Evolutionary conservation across 2,797 vertebrate species (phyloP).

Genomic region (Odontamblyopus lacepedii): DNA sequence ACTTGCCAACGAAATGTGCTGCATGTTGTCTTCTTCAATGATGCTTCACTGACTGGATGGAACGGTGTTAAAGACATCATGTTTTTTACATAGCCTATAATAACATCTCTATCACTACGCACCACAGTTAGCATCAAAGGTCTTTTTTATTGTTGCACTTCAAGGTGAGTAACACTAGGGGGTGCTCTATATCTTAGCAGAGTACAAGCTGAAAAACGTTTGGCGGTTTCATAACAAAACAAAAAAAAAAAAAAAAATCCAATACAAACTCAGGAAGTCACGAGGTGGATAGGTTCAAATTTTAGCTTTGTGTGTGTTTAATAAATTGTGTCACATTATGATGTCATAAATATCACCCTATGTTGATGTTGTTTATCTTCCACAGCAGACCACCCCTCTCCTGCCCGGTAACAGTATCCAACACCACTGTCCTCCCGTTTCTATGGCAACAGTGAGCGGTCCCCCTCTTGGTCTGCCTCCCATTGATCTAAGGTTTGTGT

Average conservation of each 20-base stretch:
- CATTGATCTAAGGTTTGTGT: conserved; percentile 55
- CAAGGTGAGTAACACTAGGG: conserved; percentile 15
- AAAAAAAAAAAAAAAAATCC: neutral
- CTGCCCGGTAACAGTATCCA: conserved; percentile 76
- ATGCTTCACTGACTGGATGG: too few relatives aligned
- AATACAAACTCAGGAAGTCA: neutral
- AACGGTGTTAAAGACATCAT: too few relatives aligned
- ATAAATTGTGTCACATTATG: neutral
- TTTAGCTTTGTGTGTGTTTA: neutral
- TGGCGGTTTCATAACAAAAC: neutral
- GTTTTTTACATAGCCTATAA: too few relatives aligned
- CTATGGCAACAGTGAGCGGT: conserved; percentile 78
- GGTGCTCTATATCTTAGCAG: conserved; percentile 4
- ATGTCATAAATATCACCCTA: neutral
- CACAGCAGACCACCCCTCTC: conserved; percentile 55
- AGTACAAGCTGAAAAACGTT: neutral
- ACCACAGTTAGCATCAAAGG: neutral
- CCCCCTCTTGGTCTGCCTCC: conserved; percentile 45
- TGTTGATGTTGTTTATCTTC: conserved; percentile 45
- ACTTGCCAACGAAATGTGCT: neutral
- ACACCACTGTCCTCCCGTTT: conserved; percentile 77
- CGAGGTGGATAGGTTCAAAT: neutral
- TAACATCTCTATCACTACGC: too few relatives aligned
- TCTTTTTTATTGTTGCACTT: conserved; percentile 25
- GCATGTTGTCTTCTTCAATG: neutral